phyloP scores from a whole-genome alignment of 2,797 vertebrate genomes.

The Peromyscus eremicus region DNA sequence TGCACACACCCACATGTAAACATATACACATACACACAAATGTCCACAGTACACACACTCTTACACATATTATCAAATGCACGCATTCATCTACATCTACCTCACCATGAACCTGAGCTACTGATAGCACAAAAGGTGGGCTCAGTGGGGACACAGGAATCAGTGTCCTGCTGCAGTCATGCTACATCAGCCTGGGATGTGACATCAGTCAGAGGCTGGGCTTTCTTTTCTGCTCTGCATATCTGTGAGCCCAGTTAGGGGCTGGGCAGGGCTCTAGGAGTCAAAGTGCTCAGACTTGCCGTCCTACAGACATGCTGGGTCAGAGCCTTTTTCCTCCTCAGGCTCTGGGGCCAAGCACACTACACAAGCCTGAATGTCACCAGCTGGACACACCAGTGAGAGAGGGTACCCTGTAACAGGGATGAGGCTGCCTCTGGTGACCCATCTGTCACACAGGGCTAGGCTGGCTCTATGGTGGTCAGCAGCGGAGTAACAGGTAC shows the following conservation, averaged over 20 bases:
- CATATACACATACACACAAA: neutral
- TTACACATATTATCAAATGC: neutral
- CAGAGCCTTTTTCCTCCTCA: neutral
- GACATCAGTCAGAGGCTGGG: constrained; percentile 11
- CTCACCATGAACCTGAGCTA: too few relatives aligned
- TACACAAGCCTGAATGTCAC: neutral
- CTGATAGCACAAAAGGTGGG: neutral
- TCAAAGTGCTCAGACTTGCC: too few relatives aligned
- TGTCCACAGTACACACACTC: neutral
- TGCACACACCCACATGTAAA: neutral
- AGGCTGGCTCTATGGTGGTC: neutral
- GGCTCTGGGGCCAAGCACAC: neutral
- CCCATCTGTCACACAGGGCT: too few relatives aligned
- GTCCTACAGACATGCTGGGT: too few relatives aligned
- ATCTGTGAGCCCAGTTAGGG: neutral
- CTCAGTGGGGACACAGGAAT: neutral
- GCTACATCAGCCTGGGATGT: neutral
- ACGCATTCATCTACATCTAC: neutral
- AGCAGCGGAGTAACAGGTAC: neutral
- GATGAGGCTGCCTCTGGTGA: neutral
- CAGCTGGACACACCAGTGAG: neutral
- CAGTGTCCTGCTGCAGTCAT: neutral
- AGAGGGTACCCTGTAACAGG: too few relatives aligned
- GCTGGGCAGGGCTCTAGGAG: neutral
- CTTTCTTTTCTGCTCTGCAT: neutral